Evolutionary conservation across 2,113 vertebrate species (phyloP), one percentile per base, ranked within the genome.

Genomic region (Chunga burmeisteri): DNA sequence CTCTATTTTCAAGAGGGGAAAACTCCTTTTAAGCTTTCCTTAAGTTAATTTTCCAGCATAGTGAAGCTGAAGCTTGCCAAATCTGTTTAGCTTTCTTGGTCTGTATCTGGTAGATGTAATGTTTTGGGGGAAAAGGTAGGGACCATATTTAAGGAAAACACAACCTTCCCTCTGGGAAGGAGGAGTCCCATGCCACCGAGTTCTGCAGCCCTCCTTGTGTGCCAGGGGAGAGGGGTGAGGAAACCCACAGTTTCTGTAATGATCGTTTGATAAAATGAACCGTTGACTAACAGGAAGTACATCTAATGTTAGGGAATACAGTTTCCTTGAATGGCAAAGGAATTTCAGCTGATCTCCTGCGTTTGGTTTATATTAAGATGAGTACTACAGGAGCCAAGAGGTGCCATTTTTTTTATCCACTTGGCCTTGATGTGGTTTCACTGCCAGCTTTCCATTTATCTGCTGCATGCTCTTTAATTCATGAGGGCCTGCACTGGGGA

Each of bases 401-500:
- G 25, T 90, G 77, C 47, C 65, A 1, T 66, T 90, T 79, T 74
- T 92, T 65, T 81, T 10, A 81, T 94, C 74, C 56, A 34, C 42
- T 93, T 82, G 88, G 71, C 88, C 90, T 70, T 94, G 90, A 77
- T 81, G 32, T 91, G 61, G 72, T 97, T 95, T 96, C 67, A n/a
- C 38, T 91, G 75, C 83, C 81, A 94, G 62, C 66, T 88, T 95
- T 88, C 86, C 88, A 78, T 88, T 94, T 94, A 62, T 91, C 83
- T 88, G 46, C 78, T 92, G 68, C 8, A 0, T 86, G 59, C 59
- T 96, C 73, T 97, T 96, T 93, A 95, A 96, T 96, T 96, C 93
- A 89, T 86, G 91, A 93, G 70, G 47, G 68, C 36, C 49, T 75
- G 61, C 94, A 52, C 86, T 75, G 66, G 94, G 81, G 83, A 95